Evolutionary conservation across 2,888 invertebrate genomes (phyloP), one percentile per base, ranked within the genome.

Genomic region (Syrphus vitripennis): DNA sequence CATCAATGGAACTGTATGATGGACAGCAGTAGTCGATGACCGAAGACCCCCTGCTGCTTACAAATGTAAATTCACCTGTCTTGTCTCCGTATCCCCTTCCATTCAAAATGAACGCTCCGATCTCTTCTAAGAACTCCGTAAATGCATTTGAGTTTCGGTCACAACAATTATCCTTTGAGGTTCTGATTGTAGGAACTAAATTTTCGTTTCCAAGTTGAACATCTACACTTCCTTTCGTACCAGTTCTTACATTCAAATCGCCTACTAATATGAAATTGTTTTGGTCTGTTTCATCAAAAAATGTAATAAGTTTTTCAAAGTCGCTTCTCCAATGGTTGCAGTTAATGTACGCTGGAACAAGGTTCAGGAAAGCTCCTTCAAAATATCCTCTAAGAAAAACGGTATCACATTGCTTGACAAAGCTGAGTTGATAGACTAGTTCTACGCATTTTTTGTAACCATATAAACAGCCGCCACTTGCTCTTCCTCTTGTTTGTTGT

Each of bases 381-480:
- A 55, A 55, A 55, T 31, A 4, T 31, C 55, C 55, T 53, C 53
- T 29, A n/a, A 53, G 24, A 53, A 26, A 53, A 53, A 53, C 53
- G 6, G 26, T 53, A 4, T 53, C 26, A 26, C 12, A 24, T 0
- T 53, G 14, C 14, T 53, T 53, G 14, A 26, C 9, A 53, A 29
- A 29, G 29, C n/a, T 53, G 26, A 24, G 50, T 50, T 50, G 12
- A 24, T 50, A 14, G 3, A 45, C 19, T 4, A 3, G 26, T 50
- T 50, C 48, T 21, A 26, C 50, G 50, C 26, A 9, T 50, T 50
- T 24, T 19, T 50, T n/a, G 19, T 87, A n/a, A n/a, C n/a, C n/a
- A n/a, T n/a, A n/a, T n/a, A n/a, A n/a, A n/a, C n/a, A n/a, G n/a
- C n/a, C 37, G 42, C 16, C 16, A 42, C n/a, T 42, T 42, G 42